Evolutionary conservation across 2,888 invertebrate species (phyloP), one percentile per base, ranked within the genome.

Genomic region (Dione juno): DNA sequence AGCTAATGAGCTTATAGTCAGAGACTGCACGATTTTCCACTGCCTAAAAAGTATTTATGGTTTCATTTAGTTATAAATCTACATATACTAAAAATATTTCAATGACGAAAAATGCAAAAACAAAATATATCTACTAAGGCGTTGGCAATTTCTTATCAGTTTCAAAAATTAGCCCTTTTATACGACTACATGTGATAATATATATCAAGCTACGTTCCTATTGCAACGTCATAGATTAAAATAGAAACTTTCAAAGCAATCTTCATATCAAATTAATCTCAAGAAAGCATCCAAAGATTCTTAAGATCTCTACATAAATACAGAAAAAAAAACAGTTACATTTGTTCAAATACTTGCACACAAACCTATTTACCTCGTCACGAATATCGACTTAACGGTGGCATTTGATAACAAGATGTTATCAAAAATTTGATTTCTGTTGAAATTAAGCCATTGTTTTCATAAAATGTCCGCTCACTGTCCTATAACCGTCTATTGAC

Each of bases 401-500:
- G 48, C 52, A 50, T 45, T 87, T 86, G 82, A 79, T 57, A 57
- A 57, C 35, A 35, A 81, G 82, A 83, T 85, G 81, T 81, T 82
- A 84, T 86, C 87, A 78, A 84, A 84, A 87, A 84, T 86, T 82
- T 76, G 82, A 82, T 83, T 86, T 86, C 81, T 77, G 81, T 84
- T 85, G 82, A 87, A 87, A 85, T 86, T 80, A 81, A 81, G 67
- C 84, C 78, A 82, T 87, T 87, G 87, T 87, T 84, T 86, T 78
- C 79, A 77, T 77, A 76, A 79, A 76, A 57, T 69, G 81, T 74
- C 72, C 73, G 77, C 76, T 82, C 82, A 82, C 75, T 74, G 73
- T 71, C 66, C 78, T 76, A 78, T 77, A 77, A 77, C 64, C 74
- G 63, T 66, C 75, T 74, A 78, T 77, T 77, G 76, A 71, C 72